Conservation (phyloP, 2,113 vertebrate genomes). For the Myotis lucifugus region DNA sequence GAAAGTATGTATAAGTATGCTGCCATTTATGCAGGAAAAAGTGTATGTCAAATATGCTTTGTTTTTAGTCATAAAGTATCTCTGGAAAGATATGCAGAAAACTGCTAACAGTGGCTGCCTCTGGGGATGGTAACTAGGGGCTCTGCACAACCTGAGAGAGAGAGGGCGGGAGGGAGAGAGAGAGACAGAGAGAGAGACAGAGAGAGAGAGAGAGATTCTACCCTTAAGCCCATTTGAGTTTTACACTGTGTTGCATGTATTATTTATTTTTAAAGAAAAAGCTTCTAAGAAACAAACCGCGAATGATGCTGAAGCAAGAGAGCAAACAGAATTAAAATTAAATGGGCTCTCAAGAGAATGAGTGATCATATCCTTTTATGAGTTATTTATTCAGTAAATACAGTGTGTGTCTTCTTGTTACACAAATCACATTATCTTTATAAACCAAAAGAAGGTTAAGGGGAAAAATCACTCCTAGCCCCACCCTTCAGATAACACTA, state of each 20-base stretch:
- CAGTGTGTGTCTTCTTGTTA: background rate
- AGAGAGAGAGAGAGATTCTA: background rate
- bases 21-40: constrained; percentile 6
- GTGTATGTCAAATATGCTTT: background rate
- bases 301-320: background rate
- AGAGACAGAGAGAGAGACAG: background rate
- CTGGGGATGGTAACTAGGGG: background rate
- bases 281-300: background rate
- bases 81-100: background rate
- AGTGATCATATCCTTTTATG: background rate
- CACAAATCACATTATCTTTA: background rate
- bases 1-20: background rate
- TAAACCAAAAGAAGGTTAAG: background rate
- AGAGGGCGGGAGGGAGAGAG: background rate
- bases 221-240: background rate
- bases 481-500: no score
- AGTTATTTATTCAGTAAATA: background rate
- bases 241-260: background rate
- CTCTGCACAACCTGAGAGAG: background rate
- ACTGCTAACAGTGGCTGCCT: background rate
- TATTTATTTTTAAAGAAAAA: background rate
- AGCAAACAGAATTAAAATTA: constrained; percentile 25
- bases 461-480: background rate
- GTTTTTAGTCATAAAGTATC: background rate
- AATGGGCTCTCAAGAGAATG: background rate